Base-by-base conservation (phyloP, 2,888 invertebrate species). In the Pterostichus niger region DNA sequence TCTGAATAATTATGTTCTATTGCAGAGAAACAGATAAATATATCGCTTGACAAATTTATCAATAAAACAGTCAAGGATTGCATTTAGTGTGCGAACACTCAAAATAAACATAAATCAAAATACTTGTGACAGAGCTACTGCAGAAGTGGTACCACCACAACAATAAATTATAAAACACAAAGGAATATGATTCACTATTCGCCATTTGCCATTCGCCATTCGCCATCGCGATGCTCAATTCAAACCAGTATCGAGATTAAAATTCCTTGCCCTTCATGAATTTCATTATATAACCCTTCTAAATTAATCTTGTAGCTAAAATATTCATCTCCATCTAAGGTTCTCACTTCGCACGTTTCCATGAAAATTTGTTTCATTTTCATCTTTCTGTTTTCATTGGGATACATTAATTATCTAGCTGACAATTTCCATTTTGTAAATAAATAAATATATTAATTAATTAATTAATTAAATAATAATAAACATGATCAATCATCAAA, bases 131-230 rank as follows among this genome's bases (percentile, higher is more conserved):
- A 59, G 24, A 17, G 6, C 40, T 1, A 9, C 40, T 40, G 40
- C 40, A 40, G 17, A 1, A 59, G 24, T 52, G 52, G 40, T 40
- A 15, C 54, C 24, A 24, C 59, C 64, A 64, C 73, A 15, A 73
- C 11, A 35, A 46, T 46, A 73, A 73, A 73, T 73, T 44, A 73
- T 73, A 73, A 73, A 71, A 73, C 46, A 49, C 73, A 73, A 73
- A 49, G 31, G 73, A 73, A 73, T 44, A 73, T 7, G 17, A 40
- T 40, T 15, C 71, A 40, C 35, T 71, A 33, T 61, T 61, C 33
- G 10, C 11, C 11, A 33, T 61, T 61, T n/a, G 10, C 11, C 11
- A 61, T 24, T 64, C 40, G 35, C 64, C 7, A 33, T 24, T 64
- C 40, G 40, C 33, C 64, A 64, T 31, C 33, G 33, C 64, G n/a